phyloP scores from a whole-genome alignment of 2,888 invertebrate species.

The Drosophila testacea region DNA sequence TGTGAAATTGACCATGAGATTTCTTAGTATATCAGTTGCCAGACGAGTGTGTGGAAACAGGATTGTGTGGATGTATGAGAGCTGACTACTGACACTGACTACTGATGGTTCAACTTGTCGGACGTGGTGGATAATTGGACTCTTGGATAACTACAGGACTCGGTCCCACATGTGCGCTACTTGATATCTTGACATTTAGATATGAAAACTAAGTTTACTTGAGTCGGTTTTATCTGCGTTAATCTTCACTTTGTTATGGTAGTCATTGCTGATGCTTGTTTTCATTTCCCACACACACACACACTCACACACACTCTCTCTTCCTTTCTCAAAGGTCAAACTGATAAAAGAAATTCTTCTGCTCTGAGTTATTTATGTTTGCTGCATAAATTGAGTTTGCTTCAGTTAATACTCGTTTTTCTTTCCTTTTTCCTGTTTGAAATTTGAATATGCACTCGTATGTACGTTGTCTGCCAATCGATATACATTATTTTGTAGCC shows the following conservation, averaged over 20 bases:
- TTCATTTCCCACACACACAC: slow-evolving; percentile 7
- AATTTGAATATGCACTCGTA: neutral
- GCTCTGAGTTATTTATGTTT: slow-evolving; percentile 30
- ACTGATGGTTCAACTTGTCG: slow-evolving; percentile 24
- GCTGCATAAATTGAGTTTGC: slow-evolving; percentile 46
- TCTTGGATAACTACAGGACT: slow-evolving; percentile 6
- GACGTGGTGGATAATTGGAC: slow-evolving; percentile 3
- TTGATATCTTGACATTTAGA: slow-evolving; percentile 40
- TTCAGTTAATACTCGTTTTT: slow-evolving; percentile 9
- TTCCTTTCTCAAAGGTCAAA: slow-evolving; percentile 56
- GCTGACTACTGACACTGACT: slow-evolving; percentile 10
- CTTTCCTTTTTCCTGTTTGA: slow-evolving; percentile 2
- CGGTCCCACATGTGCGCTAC: slow-evolving; percentile 11
- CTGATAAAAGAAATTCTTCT: slow-evolving; percentile 40
- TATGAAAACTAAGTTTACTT: slow-evolving; percentile 42
- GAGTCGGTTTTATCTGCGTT: slow-evolving; percentile 45
- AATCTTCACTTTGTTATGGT: slow-evolving; percentile 34
- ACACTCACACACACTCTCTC: neutral
- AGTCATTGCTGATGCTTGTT: slow-evolving; percentile 21
- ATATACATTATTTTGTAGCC: slow-evolving; percentile 24
- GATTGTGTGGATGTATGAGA: slow-evolving; percentile 8
- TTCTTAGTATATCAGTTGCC: slow-evolving; percentile 30
- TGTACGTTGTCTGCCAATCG: slow-evolving; percentile 10
- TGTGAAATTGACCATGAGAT: slow-evolving; percentile 70
- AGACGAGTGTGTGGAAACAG: slow-evolving; percentile 8